phyloP scores from a whole-genome alignment of 1,140 invertebrate species.

The Sycobia sp. region DNA sequence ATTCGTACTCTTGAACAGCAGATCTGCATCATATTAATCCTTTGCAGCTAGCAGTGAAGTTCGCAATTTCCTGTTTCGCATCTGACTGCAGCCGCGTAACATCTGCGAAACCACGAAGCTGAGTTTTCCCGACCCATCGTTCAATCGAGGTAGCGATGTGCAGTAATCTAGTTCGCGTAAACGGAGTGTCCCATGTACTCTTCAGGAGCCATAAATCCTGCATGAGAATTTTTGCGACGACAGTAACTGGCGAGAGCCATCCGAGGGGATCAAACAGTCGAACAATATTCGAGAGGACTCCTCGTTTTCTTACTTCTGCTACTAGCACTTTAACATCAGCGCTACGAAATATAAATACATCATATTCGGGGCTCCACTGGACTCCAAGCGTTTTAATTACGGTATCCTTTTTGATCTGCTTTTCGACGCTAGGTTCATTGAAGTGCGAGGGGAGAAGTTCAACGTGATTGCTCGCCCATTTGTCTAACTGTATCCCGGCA shows the following conservation, averaged over 20 bases:
- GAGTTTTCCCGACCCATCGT: too few species aligned
- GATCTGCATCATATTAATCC: too few species aligned
- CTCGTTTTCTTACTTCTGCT: not conserved
- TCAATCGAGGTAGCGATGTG: too few species aligned
- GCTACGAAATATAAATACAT: not conserved
- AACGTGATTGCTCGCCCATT: too few species aligned
- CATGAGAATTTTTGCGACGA: conserved; percentile 15
- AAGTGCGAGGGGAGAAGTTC: too few species aligned
- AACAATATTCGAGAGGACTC: not conserved
- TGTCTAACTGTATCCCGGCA: not conserved
- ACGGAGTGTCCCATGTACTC: not conserved
- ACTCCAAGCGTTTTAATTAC: not conserved
- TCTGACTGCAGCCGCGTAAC: too few species aligned
- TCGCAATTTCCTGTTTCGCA: too few species aligned
- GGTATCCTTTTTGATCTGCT: not conserved
- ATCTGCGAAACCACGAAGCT: too few species aligned
- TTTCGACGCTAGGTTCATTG: too few species aligned
- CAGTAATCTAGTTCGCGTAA: too few species aligned
- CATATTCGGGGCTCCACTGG: not conserved
- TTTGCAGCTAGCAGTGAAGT: too few species aligned
- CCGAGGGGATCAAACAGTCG: conserved; percentile 18
- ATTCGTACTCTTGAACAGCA: too few species aligned
- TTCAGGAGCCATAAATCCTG: not conserved
- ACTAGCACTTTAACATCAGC: not conserved
- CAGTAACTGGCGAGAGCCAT: conserved; percentile 3